Conservation (phyloP, 30 jellyfish, hydroid and myxozoan genomes). For the Cassiopea xamachana region DNA sequence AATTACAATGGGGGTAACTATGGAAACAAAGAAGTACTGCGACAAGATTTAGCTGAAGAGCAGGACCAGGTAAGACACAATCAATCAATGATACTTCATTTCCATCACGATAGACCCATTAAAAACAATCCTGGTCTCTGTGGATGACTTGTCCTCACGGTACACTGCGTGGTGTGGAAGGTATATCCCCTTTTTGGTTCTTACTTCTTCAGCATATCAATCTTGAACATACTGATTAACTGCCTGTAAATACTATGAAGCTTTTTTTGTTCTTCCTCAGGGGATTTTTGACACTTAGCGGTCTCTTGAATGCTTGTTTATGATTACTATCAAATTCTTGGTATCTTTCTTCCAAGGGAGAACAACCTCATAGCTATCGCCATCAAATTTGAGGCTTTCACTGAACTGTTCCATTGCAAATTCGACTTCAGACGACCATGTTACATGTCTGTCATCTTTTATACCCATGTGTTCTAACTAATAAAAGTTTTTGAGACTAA, state of each 20-base stretch:
- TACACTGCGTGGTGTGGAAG: constrained; percentile 31
- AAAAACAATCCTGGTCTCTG: constrained; percentile 29
- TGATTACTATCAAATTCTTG: constrained; percentile 15
- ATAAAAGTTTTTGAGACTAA: not conserved
- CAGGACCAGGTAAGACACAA: constrained; percentile 35
- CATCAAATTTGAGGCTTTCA: constrained; percentile 34
- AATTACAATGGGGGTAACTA: constrained; percentile 21
- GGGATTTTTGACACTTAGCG: not conserved
- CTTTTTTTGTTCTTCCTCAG: not conserved
- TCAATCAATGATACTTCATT: constrained; percentile 9
- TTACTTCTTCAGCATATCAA: constrained; percentile 7
- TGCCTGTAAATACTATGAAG: not conserved
- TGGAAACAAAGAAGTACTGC: constrained; percentile 38
- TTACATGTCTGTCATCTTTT: not conserved
- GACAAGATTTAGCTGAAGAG: constrained; percentile 39
- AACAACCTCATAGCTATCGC: constrained; percentile 52
- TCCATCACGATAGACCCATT: constrained; percentile 4
- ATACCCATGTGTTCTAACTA: not conserved
- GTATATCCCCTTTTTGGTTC: constrained; percentile 2
- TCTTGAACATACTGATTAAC: constrained; percentile 3
- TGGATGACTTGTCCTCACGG: constrained; percentile 16
- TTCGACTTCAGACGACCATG: not conserved
- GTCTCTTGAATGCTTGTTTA: not conserved
- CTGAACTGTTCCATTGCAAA: not conserved
- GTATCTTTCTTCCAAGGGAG: constrained; percentile 42